phyloP scores from a whole-genome alignment of 2,113 vertebrate species.

The Menidia beryllina region DNA sequence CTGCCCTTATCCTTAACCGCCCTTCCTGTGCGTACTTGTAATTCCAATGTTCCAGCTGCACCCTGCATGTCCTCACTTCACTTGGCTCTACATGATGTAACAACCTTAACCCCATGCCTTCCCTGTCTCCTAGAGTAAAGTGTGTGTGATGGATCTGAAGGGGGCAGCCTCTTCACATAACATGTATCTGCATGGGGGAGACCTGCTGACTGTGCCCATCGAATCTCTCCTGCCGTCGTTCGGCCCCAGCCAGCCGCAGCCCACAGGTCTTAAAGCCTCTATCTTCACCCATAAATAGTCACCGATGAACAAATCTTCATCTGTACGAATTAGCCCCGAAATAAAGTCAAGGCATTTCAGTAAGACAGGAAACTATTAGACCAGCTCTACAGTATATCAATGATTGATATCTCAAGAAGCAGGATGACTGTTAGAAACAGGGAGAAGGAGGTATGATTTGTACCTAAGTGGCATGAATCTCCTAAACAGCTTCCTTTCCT shows the following conservation, averaged over 20 bases:
- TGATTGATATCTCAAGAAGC: conserved; percentile 3
- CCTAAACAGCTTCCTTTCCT: background rate
- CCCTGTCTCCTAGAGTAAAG: conserved; percentile 73
- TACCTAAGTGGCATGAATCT: too few relatives aligned
- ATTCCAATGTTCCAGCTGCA: background rate
- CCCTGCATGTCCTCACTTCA: background rate
- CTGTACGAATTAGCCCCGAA: too few relatives aligned
- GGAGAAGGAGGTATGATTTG: too few relatives aligned
- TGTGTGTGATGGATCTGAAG: conserved; percentile 83
- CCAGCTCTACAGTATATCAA: background rate
- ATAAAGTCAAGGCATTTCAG: too few relatives aligned
- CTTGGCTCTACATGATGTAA: background rate
- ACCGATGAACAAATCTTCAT: too few relatives aligned
- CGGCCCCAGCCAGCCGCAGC: background rate
- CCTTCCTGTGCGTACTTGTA: background rate
- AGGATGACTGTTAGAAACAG: too few relatives aligned
- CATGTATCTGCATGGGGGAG: conserved; percentile 88
- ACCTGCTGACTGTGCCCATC: conserved; percentile 78
- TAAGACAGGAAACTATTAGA: background rate
- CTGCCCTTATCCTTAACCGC: background rate
- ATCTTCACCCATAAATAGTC: background rate
- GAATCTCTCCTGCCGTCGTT: conserved; percentile 82
- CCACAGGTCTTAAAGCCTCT: conserved; percentile 74
- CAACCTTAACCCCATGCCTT: conserved; percentile 8
- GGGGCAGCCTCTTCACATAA: conserved; percentile 83